Conservation (phyloP, 2,888 invertebrate genomes). For the Eupithecia tripunctaria region DNA sequence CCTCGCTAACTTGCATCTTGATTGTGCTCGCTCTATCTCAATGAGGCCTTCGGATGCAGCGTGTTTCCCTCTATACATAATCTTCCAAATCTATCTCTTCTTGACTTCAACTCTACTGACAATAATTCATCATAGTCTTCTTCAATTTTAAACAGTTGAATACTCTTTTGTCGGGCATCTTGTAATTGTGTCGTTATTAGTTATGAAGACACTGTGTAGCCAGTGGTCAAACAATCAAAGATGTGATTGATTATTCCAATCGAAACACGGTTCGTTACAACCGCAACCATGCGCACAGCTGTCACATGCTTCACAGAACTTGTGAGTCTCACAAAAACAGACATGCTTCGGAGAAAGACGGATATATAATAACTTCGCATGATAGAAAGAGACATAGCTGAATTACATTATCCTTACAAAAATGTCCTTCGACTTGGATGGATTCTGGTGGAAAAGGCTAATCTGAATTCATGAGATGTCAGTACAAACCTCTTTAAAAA, state of each 20-base stretch:
- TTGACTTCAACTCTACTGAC: not conserved
- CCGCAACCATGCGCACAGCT: constrained; percentile 82
- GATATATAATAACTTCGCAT: constrained; percentile 48
- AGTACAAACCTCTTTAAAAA: not conserved
- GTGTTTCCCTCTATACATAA: constrained; percentile 23
- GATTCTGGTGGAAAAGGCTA: constrained; percentile 40
- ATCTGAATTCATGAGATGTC: constrained; percentile 30
- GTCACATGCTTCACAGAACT: constrained; percentile 79
- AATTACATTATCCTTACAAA: constrained; percentile 66
- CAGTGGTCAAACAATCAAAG: constrained; percentile 77
- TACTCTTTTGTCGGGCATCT: constrained; percentile 27
- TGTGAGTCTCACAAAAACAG: constrained; percentile 79
- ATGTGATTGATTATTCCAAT: constrained; percentile 82
- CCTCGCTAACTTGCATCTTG: constrained; percentile 64
- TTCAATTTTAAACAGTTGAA: constrained; percentile 22
- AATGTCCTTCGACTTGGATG: constrained; percentile 65
- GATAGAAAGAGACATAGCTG: constrained; percentile 58
- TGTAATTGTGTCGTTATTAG: constrained; percentile 44
- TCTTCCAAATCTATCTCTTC: constrained; percentile 1
- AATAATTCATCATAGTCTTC: constrained; percentile 22
- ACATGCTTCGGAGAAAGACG: constrained; percentile 68
- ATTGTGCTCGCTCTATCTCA: constrained; percentile 61
- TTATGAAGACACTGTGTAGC: constrained; percentile 59
- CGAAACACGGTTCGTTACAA: constrained; percentile 79
- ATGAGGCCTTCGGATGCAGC: constrained; percentile 52